Evolutionary conservation across 2,888 invertebrate genomes (phyloP).

Genomic region (Sipha maydis): DNA sequence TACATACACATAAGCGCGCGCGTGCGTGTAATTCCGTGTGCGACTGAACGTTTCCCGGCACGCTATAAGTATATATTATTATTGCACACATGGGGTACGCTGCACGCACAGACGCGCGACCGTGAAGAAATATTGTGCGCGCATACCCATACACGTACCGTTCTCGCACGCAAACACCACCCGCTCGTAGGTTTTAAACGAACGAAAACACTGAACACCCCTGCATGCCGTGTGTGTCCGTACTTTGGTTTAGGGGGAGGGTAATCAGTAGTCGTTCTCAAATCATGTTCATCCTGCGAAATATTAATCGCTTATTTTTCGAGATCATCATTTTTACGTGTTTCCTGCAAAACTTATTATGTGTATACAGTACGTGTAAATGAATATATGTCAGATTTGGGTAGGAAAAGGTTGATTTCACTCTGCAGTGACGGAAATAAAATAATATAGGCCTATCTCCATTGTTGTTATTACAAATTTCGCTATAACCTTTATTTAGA

Average conservation of each 20-base stretch:
- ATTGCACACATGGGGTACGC: slow-evolving; percentile 56
- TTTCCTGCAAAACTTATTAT: not conserved
- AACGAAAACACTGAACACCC: not conserved
- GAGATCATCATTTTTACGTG: not conserved
- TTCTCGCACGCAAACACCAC: not conserved
- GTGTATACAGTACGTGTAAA: no score
- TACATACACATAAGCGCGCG: not conserved
- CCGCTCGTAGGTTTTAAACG: not conserved
- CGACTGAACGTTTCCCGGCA: not conserved
- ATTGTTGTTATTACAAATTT: no score
- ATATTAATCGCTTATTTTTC: not conserved
- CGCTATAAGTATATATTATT: slow-evolving; percentile 17
- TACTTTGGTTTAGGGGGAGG: not conserved
- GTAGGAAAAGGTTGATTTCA: no score
- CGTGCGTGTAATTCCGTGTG: not conserved
- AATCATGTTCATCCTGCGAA: not conserved
- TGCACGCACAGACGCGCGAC: not conserved
- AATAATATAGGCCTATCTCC: no score
- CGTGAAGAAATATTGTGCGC: slow-evolving; percentile 24
- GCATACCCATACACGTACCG: not conserved
- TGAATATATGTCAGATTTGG: no score
- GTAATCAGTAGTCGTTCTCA: not conserved
- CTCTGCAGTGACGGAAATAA: no score
- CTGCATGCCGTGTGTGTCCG: not conserved
- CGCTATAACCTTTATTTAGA: no score